Base-by-base conservation (phyloP, 2,888 invertebrate genomes). In the Tetheella fluctuosa region DNA sequence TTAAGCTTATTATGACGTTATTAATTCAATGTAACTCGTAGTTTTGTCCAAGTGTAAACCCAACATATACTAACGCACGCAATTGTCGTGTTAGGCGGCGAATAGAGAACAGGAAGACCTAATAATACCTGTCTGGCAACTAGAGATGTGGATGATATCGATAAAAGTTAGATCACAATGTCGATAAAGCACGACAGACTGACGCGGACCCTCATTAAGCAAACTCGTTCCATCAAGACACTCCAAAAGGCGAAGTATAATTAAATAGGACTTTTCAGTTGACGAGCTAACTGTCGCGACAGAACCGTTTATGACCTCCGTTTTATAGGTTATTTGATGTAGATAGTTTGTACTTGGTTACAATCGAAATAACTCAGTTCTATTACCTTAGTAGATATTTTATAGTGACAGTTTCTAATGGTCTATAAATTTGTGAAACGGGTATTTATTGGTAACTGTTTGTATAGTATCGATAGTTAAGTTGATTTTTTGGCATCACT, bases 71-170 rank as follows among this genome's bases (percentile, higher is more conserved):
- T 48, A 48, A 48, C 20, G 72, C 74, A 73, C 71, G 73, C 83
- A 83, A 86, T 85, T 83, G 84, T 84, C 81, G 80, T 83, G 83
- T 85, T 83, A 79, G 82, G 69, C 70, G 69, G 72, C 81, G 83
- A 84, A 88, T 85, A 80, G 85, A 89, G 86, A 88, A 83, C 89
- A 89, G 88, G 90, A 91, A 91, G 89, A 90, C 89, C 89, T 91
- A 90, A 91, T 90, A 90, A 89, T 91, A 91, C 91, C 83, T 80
- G 90, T 88, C 89, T 86, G 81, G 82, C 70, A 48, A 68, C 84
- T 88, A 91, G 91, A 79, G 88, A 85, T 80, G 86, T 62, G 64
- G 66, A 61, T 59, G 70, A 70, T 79, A 76, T 81, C 81, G 83
- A 83, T 74, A 74, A 64, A 69, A 70, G 75, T 77, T 81, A 77